Evolutionary conservation across 2,888 invertebrate genomes (phyloP).

Genomic region (Drosophila incognita): DNA sequence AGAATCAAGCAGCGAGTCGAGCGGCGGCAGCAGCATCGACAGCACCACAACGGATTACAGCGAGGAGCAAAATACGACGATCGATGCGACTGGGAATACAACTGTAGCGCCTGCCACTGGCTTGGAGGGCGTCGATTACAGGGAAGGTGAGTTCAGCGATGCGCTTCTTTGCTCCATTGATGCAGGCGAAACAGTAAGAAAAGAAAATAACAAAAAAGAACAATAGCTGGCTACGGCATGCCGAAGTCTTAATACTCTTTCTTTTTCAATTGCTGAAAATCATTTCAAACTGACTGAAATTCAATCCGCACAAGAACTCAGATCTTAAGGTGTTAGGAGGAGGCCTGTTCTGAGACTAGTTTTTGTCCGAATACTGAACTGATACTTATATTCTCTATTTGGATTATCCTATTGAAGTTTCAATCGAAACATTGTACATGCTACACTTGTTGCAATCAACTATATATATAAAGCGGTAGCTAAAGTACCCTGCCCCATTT

Average conservation of each 20-base stretch:
- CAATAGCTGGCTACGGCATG: background rate
- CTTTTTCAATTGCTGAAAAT: too few species aligned
- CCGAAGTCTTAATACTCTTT: constrained; percentile 6
- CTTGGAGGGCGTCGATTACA: constrained; percentile 84
- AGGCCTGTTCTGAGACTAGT: too few species aligned
- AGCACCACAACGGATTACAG: constrained; percentile 63
- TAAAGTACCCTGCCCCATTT: background rate
- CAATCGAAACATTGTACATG: background rate
- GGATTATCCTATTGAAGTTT: too few species aligned
- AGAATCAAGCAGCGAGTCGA: constrained; percentile 51
- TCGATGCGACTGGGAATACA: constrained; percentile 67
- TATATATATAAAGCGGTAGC: background rate
- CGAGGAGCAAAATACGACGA: constrained; percentile 58
- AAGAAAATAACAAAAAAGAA: constrained; percentile 1
- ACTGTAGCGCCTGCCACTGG: constrained; percentile 75
- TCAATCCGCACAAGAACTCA: background rate
- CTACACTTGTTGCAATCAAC: background rate
- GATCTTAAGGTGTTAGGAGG: too few species aligned
- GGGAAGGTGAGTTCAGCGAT: constrained; percentile 78
- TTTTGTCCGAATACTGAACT: too few species aligned
- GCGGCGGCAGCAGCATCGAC: constrained; percentile 21
- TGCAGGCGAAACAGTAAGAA: constrained; percentile 12
- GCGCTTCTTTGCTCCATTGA: constrained; percentile 35
- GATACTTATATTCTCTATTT: too few species aligned
- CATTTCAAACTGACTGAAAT: too few species aligned